Evolutionary conservation across 2,113 vertebrate species (phyloP).

Genomic region (Raphicerus campestris): DNA sequence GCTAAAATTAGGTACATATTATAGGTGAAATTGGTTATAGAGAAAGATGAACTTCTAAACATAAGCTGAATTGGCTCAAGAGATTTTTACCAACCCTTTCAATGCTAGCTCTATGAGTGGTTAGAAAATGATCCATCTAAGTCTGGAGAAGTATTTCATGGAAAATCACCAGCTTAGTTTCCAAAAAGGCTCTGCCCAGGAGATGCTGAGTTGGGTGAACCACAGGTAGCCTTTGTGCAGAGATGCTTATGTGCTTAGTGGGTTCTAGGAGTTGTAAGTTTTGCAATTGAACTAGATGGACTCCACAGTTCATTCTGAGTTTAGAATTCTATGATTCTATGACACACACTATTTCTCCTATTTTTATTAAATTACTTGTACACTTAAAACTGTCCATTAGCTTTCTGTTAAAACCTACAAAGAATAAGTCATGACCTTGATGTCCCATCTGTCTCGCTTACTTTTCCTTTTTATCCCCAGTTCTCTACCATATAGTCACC

Average conservation of each 20-base stretch:
- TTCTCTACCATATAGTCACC: background rate
- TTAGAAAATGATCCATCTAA: background rate
- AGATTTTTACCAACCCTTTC: background rate
- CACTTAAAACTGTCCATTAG: slow-evolving; percentile 20
- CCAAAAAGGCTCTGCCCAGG: background rate
- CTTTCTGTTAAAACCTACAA: slow-evolving; percentile 32
- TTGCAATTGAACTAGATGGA: background rate
- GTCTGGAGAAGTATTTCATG: slow-evolving; percentile 1
- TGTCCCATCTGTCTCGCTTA: background rate
- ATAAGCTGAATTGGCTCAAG: background rate
- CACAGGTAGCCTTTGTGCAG: background rate
- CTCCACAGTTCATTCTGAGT: background rate
- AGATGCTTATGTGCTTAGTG: background rate
- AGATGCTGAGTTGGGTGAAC: background rate
- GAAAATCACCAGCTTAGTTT: slow-evolving; percentile 9
- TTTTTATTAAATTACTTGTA: background rate
- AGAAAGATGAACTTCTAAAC: background rate
- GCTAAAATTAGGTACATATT: background rate
- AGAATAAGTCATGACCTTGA: background rate
- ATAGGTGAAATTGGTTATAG: background rate
- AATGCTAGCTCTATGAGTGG: background rate
- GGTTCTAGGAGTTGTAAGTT: background rate
- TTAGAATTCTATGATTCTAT: slow-evolving; percentile 14
- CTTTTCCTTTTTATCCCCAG: background rate
- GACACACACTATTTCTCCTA: background rate